Evolutionary conservation across 2,797 vertebrate species (phyloP), one percentile per base, ranked within the genome.

Genomic region (Peromyscus attwateri): DNA sequence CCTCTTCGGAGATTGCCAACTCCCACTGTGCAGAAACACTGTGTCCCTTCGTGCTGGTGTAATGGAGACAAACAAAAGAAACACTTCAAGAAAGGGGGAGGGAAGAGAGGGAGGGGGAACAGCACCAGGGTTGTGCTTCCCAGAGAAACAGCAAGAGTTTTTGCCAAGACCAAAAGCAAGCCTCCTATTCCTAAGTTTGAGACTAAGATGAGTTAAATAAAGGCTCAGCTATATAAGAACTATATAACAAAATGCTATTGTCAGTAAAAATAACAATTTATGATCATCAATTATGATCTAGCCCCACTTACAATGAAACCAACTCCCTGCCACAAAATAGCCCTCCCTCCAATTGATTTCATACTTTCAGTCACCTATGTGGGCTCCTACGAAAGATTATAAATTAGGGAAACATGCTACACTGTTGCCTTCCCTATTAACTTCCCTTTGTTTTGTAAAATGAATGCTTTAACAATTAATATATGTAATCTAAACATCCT

Each of bases 41-140:
- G 98, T 98, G 98, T 98, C 98, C 98, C 96, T 98, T 97, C 96
- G 90, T 90, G 97, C 37, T 91, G 94, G 94, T 98, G 98, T 98
- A 98, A 98, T 98, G 97, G 98, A 98, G 98, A 98, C 97, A 98
- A 98, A 99, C 97, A 98, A 98, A 98, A 98, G 98, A 97, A 98
- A 98, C 97, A 98, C 97, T 98, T 98, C 97, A 98, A 97, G 98
- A 96, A 97, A 98, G 97, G 93, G 97, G 1, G 17, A 96, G 92
- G 96, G 92, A 97, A 96, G 84, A 57, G 95, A 95, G 96, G 97
- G 98, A 98, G 96, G 96, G 96, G 25, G 85, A 95, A 97, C 97
- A 0, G 6, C 94, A 89, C 85, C 0, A 83, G 94, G 75, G 93
- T 97, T 98, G 81, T 92, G 96, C 92, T 98, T 98, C 98, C 96